Conservation (phyloP, 2,113 vertebrate species). For the Dendrocopos noguchii region DNA sequence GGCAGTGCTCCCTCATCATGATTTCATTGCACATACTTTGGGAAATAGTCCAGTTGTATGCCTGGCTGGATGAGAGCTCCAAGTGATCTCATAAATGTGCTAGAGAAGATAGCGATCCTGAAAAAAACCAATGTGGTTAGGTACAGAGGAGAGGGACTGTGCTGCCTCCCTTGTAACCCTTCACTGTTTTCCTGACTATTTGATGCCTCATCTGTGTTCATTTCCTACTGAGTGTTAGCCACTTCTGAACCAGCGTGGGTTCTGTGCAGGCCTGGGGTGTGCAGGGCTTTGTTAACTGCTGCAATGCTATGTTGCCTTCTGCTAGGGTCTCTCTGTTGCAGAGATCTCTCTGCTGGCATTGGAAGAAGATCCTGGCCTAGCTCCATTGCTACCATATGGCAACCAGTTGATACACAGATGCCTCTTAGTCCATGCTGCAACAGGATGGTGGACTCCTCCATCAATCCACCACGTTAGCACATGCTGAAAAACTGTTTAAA, state of each 20-base stretch:
- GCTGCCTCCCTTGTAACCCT: not conserved
- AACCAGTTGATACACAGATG: not conserved
- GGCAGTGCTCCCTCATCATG: not conserved
- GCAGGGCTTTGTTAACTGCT: not conserved
- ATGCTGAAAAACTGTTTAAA: not conserved
- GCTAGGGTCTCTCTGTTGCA: not conserved
- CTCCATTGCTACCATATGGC: not conserved
- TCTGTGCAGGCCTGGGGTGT: fast-evolving
- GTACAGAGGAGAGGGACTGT: not conserved
- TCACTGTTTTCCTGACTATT: not conserved
- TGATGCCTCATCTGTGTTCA: not conserved
- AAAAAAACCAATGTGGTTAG: not conserved
- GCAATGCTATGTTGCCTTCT: not conserved
- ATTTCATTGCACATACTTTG: not conserved
- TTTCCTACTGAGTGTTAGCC: not conserved
- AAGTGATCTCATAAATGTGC: not conserved
- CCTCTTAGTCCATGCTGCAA: not conserved
- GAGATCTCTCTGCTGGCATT: not conserved
- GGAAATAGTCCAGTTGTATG: not conserved
- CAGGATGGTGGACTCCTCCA: not conserved
- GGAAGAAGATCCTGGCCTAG: not conserved
- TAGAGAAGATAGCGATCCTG: not conserved
- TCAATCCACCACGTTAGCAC: not conserved
- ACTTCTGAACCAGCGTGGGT: not conserved
- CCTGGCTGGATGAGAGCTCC: not conserved